Evolutionary conservation across 2,888 invertebrate species (phyloP), one percentile per base, ranked within the genome.

Genomic region (Ctena decussata): DNA sequence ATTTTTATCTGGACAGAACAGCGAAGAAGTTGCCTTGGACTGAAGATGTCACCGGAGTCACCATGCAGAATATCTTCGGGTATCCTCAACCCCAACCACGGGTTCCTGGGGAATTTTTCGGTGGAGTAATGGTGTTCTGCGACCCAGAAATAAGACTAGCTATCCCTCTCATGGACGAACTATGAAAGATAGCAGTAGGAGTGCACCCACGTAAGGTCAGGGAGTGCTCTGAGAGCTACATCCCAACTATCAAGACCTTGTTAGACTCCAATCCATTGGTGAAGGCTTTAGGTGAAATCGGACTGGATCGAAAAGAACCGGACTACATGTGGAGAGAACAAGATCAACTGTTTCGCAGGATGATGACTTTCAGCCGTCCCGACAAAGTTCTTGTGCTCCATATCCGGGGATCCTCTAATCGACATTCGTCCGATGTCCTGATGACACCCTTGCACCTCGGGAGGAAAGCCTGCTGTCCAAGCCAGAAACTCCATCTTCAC

Each of bases 141-240:
- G n/a, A n/a, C n/a, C 60, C 60, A 30, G 60, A 60, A 30, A 60
- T 30, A 27, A 60, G 30, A 30, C 30, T 60, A 60, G 21, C 60
- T 1, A 6, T 60, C 27, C 60, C 60, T 30, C 60, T 60, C 3
- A 49, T 75, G 53, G 35, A 75, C 21, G 46, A 46, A 18, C 21
- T n/a, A 21, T 73, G 73, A 27, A 73, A 32, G 18, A n/a, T 75
- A 44, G 75, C 49, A 18, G 75, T 75, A 21, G 75, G 75, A 57
- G 18, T 75, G 35, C 35, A 75, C 57, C 75, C 57, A 8, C 6
- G 21, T 27, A 75, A 75, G 57, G 53, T 35, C 35, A 24, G 11
- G 6, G n/a, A 75, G 6, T 53, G 32, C 3, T 0, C 53, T 2
- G 35, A 49, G 11, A 18, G 11, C 21, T 32, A 75, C 32, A 1